Base-by-base conservation (phyloP, 2,888 invertebrate species). In the Orchestes rusci region DNA sequence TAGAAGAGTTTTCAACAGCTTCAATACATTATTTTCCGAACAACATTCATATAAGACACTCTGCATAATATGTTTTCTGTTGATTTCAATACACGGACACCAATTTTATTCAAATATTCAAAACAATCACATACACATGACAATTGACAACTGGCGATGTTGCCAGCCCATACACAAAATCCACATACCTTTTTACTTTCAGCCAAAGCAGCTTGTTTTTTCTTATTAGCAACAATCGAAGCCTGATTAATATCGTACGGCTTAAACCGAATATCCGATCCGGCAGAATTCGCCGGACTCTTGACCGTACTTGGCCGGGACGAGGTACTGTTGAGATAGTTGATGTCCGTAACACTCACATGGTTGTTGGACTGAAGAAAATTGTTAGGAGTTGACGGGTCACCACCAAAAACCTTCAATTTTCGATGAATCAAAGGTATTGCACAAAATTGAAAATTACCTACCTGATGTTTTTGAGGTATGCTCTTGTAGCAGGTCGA, bases 401-500 rank as follows among this genome's bases (percentile, higher is more conserved):
- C 64, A 23, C 64, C 65, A 41, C 81, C 78, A 65, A 80, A 82
- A 57, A 80, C 78, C 49, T 58, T 39, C 18, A 39, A 16, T n/a
- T n/a, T n/a, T n/a, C 31, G 8, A 7, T 2, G 34, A 27, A 37
- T 23, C 10, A 23, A 23, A 10, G 10, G 23, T 23, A 23, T 10
- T 23, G 5, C 7, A 5, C 23, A 10, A 5, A 23, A 8, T 12
- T 7, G 23, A 23, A 5, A 7, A 23, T 23, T 23, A 10, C 23
- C 28, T 36, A 52, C 52, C 60, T 82, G 80, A 64, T 84, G 82
- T 68, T 84, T 83, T 65, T 80, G 80, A 43, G 83, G 84, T 53
- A 88, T 81, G 51, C 78, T 77, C 70, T 88, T 88, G 70, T 88
- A 84, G 72, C 93, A 93, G 57, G 82, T 78, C 59, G 85, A 82